Conservation (phyloP, 2,888 invertebrate genomes). For the Orchestes rusci region DNA sequence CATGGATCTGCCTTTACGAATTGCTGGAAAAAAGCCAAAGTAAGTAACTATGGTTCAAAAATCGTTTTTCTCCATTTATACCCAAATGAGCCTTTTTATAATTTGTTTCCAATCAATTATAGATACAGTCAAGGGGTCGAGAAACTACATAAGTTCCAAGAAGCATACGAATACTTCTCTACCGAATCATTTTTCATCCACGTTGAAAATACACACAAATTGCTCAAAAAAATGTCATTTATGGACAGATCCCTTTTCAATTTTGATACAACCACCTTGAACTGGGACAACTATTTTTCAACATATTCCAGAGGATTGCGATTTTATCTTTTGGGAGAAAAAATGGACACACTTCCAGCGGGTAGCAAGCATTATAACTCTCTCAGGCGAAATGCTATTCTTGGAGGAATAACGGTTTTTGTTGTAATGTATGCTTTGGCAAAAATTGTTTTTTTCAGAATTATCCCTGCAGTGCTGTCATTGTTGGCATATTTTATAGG, state of each 20-base stretch:
- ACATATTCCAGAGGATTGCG: constrained; percentile 66
- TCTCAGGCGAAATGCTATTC: constrained; percentile 1
- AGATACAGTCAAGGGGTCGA: neutral
- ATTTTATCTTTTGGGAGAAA: constrained; percentile 70
- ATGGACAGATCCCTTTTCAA: constrained; percentile 53
- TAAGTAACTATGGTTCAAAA: too few species aligned
- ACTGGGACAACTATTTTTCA: constrained; percentile 69
- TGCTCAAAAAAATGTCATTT: constrained; percentile 52
- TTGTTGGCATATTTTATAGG: constrained; percentile 3
- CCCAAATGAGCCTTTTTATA: too few species aligned
- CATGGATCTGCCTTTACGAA: neutral
- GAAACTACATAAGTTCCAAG: constrained; percentile 17
- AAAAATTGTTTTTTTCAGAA: constrained; percentile 12
- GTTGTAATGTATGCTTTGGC: constrained; percentile 9
- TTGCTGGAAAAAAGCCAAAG: constrained; percentile 14
- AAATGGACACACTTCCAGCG: constrained; percentile 12
- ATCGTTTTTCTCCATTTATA: too few species aligned
- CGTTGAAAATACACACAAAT: constrained; percentile 51
- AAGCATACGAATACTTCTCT: constrained; percentile 46
- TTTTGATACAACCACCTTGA: constrained; percentile 63
- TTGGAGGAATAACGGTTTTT: neutral
- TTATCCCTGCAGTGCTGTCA: constrained; percentile 10
- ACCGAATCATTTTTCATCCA: constrained; percentile 67
- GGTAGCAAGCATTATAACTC: constrained; percentile 1
- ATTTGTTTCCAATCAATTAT: neutral